These are phyloP conservation scores for Patiria miniata DNA, from an alignment of 35 echinoderm and acorn worm species.

Conservation along the genomic window DNA sequence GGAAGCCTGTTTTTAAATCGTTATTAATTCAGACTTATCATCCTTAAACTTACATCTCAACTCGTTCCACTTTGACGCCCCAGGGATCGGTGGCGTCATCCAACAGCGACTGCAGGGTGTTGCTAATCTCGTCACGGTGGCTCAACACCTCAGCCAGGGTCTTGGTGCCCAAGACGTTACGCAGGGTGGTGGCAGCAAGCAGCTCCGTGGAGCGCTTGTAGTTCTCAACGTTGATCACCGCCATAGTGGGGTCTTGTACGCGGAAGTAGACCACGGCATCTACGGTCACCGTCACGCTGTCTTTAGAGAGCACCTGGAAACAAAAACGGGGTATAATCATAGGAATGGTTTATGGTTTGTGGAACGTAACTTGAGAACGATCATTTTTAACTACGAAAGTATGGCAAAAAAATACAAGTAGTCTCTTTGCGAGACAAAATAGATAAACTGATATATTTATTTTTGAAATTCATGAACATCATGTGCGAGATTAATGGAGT, in stretches of 20 bases:
- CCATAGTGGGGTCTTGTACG: slow-evolving; percentile 61
- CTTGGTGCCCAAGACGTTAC: slow-evolving; percentile 79
- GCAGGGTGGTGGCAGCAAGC: slow-evolving; percentile 73
- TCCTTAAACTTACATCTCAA: slow-evolving; percentile 54
- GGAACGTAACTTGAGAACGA: too few relatives aligned
- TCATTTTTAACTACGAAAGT: too few relatives aligned
- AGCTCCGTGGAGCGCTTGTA: slow-evolving; percentile 71
- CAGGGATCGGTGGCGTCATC: slow-evolving; percentile 60
- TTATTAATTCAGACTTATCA: too few relatives aligned
- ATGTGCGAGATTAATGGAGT: too few relatives aligned
- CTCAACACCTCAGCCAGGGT: slow-evolving; percentile 42
- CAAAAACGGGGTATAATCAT: background rate
- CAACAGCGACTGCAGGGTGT: background rate
- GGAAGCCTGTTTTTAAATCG: too few relatives aligned
- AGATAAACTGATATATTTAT: too few relatives aligned
- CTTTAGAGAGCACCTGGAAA: slow-evolving; percentile 68
- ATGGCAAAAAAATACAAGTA: too few relatives aligned
- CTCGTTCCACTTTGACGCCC: slow-evolving; percentile 60
- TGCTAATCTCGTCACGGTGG: slow-evolving; percentile 35
- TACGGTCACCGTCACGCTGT: slow-evolving; percentile 82
- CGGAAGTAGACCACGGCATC: slow-evolving; percentile 77
- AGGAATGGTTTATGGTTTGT: too few relatives aligned
- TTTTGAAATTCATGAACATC: too few relatives aligned
- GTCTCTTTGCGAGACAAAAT: too few relatives aligned
- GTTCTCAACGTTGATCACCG: slow-evolving; percentile 74